phyloP scores from a whole-genome alignment of 2,888 invertebrate genomes.

The Melieria crassipennis region DNA sequence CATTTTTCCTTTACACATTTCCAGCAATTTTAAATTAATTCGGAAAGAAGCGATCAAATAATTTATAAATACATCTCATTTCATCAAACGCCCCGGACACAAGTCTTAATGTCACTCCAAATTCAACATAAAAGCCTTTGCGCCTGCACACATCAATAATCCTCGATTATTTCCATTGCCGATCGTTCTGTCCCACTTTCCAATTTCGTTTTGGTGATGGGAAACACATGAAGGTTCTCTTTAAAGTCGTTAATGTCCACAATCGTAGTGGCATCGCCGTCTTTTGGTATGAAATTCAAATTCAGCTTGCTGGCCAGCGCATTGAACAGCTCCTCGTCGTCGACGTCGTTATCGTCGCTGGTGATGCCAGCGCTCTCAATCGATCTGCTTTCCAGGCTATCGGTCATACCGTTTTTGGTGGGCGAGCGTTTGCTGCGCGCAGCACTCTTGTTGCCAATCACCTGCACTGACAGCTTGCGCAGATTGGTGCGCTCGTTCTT shows the following conservation, averaged over 20 bases:
- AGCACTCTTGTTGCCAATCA: conserved; percentile 52
- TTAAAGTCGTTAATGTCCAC: conserved; percentile 58
- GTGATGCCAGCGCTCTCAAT: conserved; percentile 33
- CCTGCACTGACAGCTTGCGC: conserved; percentile 63
- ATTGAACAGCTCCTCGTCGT: conserved; percentile 48
- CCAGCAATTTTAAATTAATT: too few species aligned
- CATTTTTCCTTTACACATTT: too few species aligned
- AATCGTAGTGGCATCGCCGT: conserved; percentile 55
- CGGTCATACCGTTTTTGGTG: neutral
- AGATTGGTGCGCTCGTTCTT: conserved; percentile 58
- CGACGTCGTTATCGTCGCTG: conserved; percentile 32
- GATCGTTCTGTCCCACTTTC: conserved; percentile 38
- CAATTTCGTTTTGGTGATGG: conserved; percentile 50
- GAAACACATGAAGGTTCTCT: conserved; percentile 56
- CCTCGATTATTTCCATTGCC: conserved; percentile 48
- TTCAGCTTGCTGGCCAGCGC: conserved; percentile 53
- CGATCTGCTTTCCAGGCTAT: neutral
- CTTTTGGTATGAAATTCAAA: conserved; percentile 52
- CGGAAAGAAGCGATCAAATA: too few species aligned
- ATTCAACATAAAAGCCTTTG: too few species aligned
- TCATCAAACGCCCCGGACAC: too few species aligned
- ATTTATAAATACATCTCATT: too few species aligned
- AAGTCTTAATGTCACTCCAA: too few species aligned
- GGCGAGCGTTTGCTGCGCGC: conserved; percentile 12
- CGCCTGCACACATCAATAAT: conserved; percentile 43